Conservation (phyloP, 1,140 invertebrate species). For the Anagrus nilaparvatae region DNA sequence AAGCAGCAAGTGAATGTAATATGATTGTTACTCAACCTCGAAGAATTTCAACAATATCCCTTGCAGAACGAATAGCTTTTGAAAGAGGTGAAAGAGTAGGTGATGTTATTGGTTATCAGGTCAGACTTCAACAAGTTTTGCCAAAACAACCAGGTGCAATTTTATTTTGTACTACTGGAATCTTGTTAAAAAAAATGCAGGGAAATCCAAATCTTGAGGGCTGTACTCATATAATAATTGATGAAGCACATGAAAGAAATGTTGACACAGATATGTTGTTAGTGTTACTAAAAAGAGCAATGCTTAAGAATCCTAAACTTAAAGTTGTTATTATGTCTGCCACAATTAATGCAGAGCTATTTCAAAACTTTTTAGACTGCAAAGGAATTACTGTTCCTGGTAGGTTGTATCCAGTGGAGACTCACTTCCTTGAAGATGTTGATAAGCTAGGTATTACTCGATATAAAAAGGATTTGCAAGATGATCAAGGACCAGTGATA, state of each 20-base stretch:
- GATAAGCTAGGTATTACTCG: slow-evolving; percentile 6
- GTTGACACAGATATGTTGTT: slow-evolving; percentile 55
- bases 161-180: slow-evolving; percentile 66
- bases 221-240: slow-evolving; percentile 62
- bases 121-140: slow-evolving; percentile 26
- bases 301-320: slow-evolving; percentile 39
- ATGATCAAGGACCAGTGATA: slow-evolving; percentile 10
- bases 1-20: slow-evolving; percentile 44
- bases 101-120: slow-evolving; percentile 76
- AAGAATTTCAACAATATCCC: slow-evolving; percentile 78
- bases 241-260: slow-evolving; percentile 68
- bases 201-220: slow-evolving; percentile 37
- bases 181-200: slow-evolving; percentile 59
- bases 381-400: slow-evolving; percentile 41
- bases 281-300: slow-evolving; percentile 42
- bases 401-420: slow-evolving; percentile 46
- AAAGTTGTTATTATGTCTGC: slow-evolving; percentile 79
- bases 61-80: slow-evolving; percentile 72
- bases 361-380: slow-evolving; percentile 62
- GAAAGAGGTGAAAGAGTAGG: slow-evolving; percentile 74
- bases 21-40: slow-evolving; percentile 88
- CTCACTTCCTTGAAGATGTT: slow-evolving; percentile 45
- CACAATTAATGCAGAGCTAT: slow-evolving; percentile 64
- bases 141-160: slow-evolving; percentile 39
- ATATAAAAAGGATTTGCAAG: neutral